Percentiles rank a stretch among this genome's conserved stretches.
phyloP scores from a whole-genome alignment of 2,113 vertebrate species.

The Poecile atricapillus region DNA sequence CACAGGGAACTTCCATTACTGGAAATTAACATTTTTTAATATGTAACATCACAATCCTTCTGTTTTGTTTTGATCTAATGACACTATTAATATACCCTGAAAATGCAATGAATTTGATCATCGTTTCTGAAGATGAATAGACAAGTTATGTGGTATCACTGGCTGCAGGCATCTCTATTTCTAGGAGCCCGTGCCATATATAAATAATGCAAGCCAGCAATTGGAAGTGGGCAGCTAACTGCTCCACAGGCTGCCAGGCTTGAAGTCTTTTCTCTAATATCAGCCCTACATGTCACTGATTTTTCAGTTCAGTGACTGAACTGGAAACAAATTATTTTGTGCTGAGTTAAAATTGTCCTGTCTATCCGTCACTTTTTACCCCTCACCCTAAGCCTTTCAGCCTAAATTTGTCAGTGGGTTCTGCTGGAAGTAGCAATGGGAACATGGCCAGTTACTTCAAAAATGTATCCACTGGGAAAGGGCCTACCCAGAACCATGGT shows the following conservation, averaged over 20 bases:
- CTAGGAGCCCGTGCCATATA: not conserved
- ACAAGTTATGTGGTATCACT: not conserved
- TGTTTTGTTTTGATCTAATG: not conserved
- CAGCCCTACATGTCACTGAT: not conserved
- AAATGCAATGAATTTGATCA: not conserved
- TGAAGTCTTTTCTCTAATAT: not conserved
- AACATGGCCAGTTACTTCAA: not conserved
- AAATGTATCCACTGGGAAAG: not conserved
- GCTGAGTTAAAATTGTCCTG: not conserved
- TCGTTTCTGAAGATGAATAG: not conserved
- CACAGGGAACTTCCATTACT: not conserved
- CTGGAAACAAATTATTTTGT: not conserved
- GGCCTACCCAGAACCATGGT: not conserved
- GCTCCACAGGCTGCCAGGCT: not conserved
- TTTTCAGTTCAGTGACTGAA: not conserved
- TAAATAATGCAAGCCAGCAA: not conserved
- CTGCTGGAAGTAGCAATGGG: not conserved
- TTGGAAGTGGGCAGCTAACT: not conserved
- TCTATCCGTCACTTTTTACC: not conserved
- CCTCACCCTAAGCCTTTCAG: rapidly evolving
- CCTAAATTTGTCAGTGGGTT: not conserved
- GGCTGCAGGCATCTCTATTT: not conserved
- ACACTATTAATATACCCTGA: not conserved
- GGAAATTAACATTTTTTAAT: not conserved
- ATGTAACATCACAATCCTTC: not conserved